A percentile compares a stretch with the other conserved stretches of the same genome.
These are phyloP conservation scores for Drosophila ochracea DNA, from an alignment of 2,888 invertebrate genomes.

Conservation along the genomic window DNA sequence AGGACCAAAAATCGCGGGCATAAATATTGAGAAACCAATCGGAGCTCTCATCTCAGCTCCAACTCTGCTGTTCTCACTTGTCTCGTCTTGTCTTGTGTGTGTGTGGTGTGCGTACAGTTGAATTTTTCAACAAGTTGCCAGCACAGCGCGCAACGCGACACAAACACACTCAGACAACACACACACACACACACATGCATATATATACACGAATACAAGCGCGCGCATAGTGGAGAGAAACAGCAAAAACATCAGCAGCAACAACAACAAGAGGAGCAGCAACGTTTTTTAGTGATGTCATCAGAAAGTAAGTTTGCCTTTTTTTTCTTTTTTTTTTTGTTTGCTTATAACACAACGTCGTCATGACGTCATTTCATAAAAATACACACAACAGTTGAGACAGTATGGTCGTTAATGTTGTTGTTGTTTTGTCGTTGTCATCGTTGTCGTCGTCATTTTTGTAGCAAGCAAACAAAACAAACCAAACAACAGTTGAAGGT, in stretches of 20 bases:
- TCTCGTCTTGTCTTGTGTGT: constrained; percentile 10
- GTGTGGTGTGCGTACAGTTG: constrained; percentile 61
- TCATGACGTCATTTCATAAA: constrained; percentile 82
- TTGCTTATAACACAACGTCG: constrained; percentile 62
- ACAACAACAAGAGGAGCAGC: constrained; percentile 51
- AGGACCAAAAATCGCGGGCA: constrained; percentile 16
- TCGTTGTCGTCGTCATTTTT: constrained; percentile 48
- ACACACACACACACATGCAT: constrained; percentile 22
- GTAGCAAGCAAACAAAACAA: constrained; percentile 71
- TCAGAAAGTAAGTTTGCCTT: constrained; percentile 77
- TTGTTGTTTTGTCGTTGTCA: constrained; percentile 38
- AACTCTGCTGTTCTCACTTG: constrained; percentile 10
- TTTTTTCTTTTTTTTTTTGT: constrained; percentile 42
- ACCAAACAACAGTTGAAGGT: constrained; percentile 68
- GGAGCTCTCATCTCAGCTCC: constrained; percentile 1
- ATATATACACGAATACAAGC: constrained; percentile 33
- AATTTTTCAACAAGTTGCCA: constrained; percentile 77
- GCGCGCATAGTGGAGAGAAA: constrained; percentile 55
- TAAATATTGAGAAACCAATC: constrained; percentile 4
- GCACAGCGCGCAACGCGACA: constrained; percentile 76
- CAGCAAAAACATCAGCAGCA: constrained; percentile 41
- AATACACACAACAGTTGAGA: constrained; percentile 73
- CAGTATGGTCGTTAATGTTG: constrained; percentile 48
- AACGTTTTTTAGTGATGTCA: constrained; percentile 81
- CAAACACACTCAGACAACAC: constrained; percentile 20